Base-by-base conservation (phyloP, 2,113 vertebrate genomes). In the Scomber japonicus region DNA sequence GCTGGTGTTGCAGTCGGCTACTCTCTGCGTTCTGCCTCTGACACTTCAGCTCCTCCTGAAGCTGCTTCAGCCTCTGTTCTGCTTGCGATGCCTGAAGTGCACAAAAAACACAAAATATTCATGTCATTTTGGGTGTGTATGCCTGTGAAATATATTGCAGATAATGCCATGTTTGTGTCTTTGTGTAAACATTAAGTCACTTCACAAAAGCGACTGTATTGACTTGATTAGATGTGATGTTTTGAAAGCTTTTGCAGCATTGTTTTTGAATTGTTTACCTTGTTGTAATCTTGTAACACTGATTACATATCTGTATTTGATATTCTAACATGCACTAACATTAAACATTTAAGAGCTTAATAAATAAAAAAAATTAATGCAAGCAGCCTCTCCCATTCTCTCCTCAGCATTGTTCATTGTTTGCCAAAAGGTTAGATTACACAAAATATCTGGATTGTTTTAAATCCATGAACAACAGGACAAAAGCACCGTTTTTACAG, bases 41-140 rank as follows among this genome's bases (percentile, higher is more conserved):
- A 84, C 94, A 95, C 68, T 89, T 93, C 59, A 96, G 91, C 80
- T 96, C 95, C 73, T 96, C 96, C 62, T 95, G 94, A 5, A 95
- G 78, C 54, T 95, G 94, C 85, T 94, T 96, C 61, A 92, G 74
- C 73, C 75, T 92, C 71, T 93, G 93, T 82, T 96, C 95, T 21
- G 88, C 88, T 71, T 72, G 53, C 50, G 87, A 89, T 9, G 66
- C 91, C 96, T 96, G 55, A 9, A 12, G 81, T 27, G 55, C 5
- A 80, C 1, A 84, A 40, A 83, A 19, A 70, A 84, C 31, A 71
- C n/a, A 61, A 19, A 46, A 27, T 27, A 17, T 5, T 45, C 17
- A 40, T 40, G 35, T 9, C 1, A 7, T 40, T 40, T 40, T 40
- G 7, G 9, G 35, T 40, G 35, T 40, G 7, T 40, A 40, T 40